Evolutionary conservation across 1,140 invertebrate genomes (phyloP), one percentile per base, ranked within the genome.

Genomic region (Vollenhovia emeryi): DNA sequence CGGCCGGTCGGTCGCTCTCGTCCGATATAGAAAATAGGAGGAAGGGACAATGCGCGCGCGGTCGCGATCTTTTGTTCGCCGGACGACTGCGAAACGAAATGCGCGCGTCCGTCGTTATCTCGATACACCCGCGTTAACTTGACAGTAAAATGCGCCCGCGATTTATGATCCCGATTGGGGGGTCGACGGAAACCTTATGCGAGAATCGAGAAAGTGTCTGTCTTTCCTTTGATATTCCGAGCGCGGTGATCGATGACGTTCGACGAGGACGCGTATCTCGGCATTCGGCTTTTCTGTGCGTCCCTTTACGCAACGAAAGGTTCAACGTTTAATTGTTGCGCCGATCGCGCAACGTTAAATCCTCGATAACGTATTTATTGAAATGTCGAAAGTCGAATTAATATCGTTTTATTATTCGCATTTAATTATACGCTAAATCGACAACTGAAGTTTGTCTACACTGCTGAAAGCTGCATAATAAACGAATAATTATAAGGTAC

Each of bases 31-130:
- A 71, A 71, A 80, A 57, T 57, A 40, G 18, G 3, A 55, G 27
- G 27, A 15, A 48, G 27, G 15, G 40, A 78, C 74, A 80, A 80
- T 80, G 36, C 48, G 7, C 33, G 57, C 33, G 59, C 27, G 50
- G 50, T 80, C 50, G 18, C 36, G 64, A 55, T 71, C 33, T 36
- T 80, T 80, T 80, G 78, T 80, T 18, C 59, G 7, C 3, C 48
- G 33, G 24, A 80, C 64, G 40, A 80, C 36, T 43, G 36, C 50
- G 24, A 80, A 57, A 71, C 55, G 59, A 57, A 80, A 45, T 57
- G 33, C 30, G 48, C 64, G 33, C 62, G 33, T 69, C 48, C 60
- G 48, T 79, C 60, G 40, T 71, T 71, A 80, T 57, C 50, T 71
- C 50, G 36, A 71, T 80, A 80, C 50, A 80, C 7, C 11, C 50